Conservation (phyloP, 2,797 vertebrate species). For the Manis javanica region DNA sequence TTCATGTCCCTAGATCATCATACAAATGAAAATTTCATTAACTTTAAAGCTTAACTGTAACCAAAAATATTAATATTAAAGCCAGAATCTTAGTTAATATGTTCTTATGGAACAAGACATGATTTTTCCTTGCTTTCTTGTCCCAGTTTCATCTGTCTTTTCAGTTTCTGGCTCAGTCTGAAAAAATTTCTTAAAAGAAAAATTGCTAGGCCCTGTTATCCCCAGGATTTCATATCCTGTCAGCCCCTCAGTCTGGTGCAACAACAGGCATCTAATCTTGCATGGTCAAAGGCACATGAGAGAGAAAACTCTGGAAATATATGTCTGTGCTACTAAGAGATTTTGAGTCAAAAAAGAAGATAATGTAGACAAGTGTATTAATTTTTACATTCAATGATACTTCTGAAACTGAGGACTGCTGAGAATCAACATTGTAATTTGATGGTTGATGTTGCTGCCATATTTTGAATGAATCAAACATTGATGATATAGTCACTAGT, state of each 20-base stretch:
- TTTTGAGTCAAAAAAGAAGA: background rate
- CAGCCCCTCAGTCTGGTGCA: background rate
- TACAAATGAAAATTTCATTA: conserved; percentile 83
- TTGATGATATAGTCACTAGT: background rate
- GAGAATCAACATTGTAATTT: background rate
- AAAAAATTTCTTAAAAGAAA: background rate
- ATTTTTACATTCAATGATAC: background rate
- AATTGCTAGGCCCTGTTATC: conserved; percentile 53
- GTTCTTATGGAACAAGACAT: conserved; percentile 70
- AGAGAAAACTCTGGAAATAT: background rate
- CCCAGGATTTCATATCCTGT: conserved; percentile 42
- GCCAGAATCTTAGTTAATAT: conserved; percentile 75
- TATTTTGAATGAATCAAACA: conserved; percentile 38
- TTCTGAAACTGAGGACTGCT: conserved; percentile 9
- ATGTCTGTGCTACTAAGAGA: conserved; percentile 18
- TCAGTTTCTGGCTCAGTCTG: conserved; percentile 44
- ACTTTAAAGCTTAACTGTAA: conserved; percentile 76
- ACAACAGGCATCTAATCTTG: conserved; percentile 8
- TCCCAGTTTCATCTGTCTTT: conserved; percentile 78
- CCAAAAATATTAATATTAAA: conserved; percentile 78
- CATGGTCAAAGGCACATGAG: background rate
- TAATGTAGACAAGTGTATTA: background rate
- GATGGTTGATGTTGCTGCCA: background rate
- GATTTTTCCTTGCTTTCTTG: conserved; percentile 72
- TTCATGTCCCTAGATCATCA: conserved; percentile 58